Percentiles rank a stretch among this genome's conserved stretches.
Conservation (phyloP, 2,888 invertebrate species). For the Fabriciana adippe region DNA sequence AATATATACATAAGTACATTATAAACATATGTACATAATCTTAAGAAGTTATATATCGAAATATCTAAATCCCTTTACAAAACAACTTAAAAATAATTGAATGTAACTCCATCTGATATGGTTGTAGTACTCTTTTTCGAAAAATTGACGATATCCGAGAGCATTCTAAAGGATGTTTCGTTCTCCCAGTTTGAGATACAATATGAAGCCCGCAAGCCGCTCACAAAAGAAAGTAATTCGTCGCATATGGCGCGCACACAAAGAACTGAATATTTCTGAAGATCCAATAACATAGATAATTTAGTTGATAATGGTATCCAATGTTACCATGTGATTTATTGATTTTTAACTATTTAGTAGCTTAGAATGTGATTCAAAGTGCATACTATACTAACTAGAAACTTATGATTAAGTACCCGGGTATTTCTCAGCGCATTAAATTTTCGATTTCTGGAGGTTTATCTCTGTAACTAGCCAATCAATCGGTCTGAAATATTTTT, state of each 20-base stretch:
- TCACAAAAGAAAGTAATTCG: conserved; percentile 66
- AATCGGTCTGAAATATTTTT: too few species aligned
- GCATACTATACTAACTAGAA: neutral
- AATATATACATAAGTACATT: too few species aligned
- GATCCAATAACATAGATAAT: conserved; percentile 45
- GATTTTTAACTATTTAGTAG: conserved; percentile 17
- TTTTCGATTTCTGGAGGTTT: too few species aligned
- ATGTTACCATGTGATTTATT: conserved; percentile 29
- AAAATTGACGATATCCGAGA: conserved; percentile 47
- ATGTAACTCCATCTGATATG: conserved; percentile 13
- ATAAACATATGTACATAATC: neutral
- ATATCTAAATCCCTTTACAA: neutral
- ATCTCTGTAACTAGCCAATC: too few species aligned
- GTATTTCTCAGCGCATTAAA: too few species aligned
- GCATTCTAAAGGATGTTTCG: conserved; percentile 50
- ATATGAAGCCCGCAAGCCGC: conserved; percentile 48
- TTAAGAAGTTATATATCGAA: neutral
- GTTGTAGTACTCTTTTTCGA: conserved; percentile 21
- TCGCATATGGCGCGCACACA: conserved; percentile 59
- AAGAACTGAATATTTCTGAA: conserved; percentile 57
- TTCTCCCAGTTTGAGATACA: conserved; percentile 51
- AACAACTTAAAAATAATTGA: conserved; percentile 11
- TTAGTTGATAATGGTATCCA: conserved; percentile 38
- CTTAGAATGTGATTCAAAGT: neutral
- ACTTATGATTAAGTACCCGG: too few species aligned